phyloP scores from a whole-genome alignment of 2,888 invertebrate genomes.

The Apamea sordens region DNA sequence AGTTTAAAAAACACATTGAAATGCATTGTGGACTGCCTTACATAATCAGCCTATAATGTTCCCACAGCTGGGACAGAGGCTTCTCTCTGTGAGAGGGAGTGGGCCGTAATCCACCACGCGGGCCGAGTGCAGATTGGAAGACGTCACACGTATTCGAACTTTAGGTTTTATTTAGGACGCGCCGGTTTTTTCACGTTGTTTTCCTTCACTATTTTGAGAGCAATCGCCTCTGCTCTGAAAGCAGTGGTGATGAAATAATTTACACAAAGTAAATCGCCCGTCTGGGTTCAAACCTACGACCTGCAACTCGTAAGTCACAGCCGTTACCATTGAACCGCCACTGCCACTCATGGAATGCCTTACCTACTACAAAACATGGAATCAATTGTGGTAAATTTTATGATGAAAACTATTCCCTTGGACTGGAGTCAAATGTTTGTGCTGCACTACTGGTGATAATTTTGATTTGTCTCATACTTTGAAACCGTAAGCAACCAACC shows the following conservation, averaged over 20 bases:
- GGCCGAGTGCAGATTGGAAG: neutral
- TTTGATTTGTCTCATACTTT: neutral
- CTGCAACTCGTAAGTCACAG: neutral
- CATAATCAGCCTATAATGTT: neutral
- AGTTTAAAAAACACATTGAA: neutral
- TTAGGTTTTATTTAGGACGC: neutral
- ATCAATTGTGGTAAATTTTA: neutral
- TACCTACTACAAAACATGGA: neutral
- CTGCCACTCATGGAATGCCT: neutral
- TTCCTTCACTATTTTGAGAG: neutral
- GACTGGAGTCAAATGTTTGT: neutral
- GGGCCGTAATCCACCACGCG: neutral
- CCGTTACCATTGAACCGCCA: neutral
- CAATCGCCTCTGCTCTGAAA: neutral
- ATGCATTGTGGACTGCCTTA: neutral
- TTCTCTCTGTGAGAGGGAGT: neutral
- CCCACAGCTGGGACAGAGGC: neutral
- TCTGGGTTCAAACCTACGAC: neutral
- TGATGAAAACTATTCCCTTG: too few species aligned
- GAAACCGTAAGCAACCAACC: neutral
- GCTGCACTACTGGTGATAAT: neutral
- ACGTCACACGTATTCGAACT: neutral
- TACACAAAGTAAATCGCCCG: neutral
- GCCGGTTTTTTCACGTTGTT: neutral
- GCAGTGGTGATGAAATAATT: neutral